These are phyloP conservation scores for Myioborus miniatus DNA, from an alignment of 2,797 vertebrate species.

Conservation along the genomic window DNA sequence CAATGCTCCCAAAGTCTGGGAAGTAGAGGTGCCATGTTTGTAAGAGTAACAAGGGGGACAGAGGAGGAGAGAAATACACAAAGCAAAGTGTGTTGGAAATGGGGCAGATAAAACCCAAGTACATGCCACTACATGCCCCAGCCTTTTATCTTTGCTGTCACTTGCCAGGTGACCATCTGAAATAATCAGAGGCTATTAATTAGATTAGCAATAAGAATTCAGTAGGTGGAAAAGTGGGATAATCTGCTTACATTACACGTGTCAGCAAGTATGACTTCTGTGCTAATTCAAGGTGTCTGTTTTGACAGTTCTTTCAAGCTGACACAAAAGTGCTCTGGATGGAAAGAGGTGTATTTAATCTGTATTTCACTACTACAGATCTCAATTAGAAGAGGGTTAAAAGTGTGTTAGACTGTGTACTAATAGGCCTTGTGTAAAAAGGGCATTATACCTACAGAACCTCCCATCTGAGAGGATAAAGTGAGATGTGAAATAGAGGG, in stretches of 20 bases:
- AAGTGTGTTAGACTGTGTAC: background rate
- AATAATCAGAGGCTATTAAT: conserved; percentile 18
- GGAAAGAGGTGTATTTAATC: background rate
- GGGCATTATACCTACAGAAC: background rate
- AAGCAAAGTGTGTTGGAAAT: background rate
- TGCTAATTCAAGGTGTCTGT: background rate
- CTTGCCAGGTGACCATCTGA: conserved; percentile 22
- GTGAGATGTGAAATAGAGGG: background rate
- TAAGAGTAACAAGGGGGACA: background rate
- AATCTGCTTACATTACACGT: background rate
- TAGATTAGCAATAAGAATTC: conserved; percentile 30
- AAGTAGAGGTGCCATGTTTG: background rate
- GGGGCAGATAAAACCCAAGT: background rate
- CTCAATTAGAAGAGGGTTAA: background rate
- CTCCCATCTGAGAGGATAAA: background rate
- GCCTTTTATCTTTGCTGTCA: background rate
- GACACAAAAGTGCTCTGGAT: background rate
- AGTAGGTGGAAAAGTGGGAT: conserved; percentile 30
- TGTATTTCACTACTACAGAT: background rate
- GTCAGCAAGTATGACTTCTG: background rate
- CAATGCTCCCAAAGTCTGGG: background rate
- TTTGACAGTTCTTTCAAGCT: background rate
- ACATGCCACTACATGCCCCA: rapidly evolving
- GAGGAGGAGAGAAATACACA: background rate
- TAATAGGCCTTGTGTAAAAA: background rate